phyloP scores from a whole-genome alignment of 2,113 vertebrate species.

The Cyanistes caeruleus region DNA sequence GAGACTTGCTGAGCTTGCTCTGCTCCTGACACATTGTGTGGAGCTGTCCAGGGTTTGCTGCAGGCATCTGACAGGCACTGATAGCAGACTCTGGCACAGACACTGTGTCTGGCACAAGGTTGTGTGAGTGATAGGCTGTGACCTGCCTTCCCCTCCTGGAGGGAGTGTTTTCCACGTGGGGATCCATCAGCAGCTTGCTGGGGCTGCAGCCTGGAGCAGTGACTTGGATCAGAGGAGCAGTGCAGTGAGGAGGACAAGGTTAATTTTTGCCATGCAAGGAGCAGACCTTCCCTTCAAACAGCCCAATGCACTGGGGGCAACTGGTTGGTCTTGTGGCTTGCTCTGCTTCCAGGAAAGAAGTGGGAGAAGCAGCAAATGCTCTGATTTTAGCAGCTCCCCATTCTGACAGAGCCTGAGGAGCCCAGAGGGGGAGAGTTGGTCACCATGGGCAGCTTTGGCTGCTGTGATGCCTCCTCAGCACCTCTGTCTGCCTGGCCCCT shows the following conservation, averaged over 20 bases:
- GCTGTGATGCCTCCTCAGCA: constrained; percentile 5
- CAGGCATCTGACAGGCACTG: constrained; percentile 7
- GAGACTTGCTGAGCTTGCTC: constrained; percentile 18
- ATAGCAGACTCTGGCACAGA: not conserved
- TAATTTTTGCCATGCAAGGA: not conserved
- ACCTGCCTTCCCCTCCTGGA: constrained; percentile 14
- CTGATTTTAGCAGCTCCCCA: not conserved
- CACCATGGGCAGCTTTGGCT: not conserved
- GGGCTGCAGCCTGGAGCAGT: not conserved
- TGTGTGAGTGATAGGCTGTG: constrained; percentile 31
- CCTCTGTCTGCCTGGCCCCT: not conserved
- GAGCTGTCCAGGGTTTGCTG: constrained; percentile 35
- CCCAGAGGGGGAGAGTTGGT: not conserved
- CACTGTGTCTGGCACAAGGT: not conserved
- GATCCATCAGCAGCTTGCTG: not conserved
- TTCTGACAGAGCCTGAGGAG: not conserved
- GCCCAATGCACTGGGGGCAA: not conserved
- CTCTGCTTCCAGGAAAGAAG: not conserved
- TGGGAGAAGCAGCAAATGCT: not conserved
- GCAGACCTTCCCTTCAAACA: not conserved
- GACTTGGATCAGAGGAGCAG: not conserved
- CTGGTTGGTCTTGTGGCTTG: not conserved
- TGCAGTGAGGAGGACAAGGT: not conserved
- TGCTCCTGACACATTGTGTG: not conserved
- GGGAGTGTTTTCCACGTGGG: not conserved